Percentiles rank a stretch among this genome's conserved stretches.
Evolutionary conservation across 2,888 invertebrate species (phyloP).

Genomic region (Gari tellinella): DNA sequence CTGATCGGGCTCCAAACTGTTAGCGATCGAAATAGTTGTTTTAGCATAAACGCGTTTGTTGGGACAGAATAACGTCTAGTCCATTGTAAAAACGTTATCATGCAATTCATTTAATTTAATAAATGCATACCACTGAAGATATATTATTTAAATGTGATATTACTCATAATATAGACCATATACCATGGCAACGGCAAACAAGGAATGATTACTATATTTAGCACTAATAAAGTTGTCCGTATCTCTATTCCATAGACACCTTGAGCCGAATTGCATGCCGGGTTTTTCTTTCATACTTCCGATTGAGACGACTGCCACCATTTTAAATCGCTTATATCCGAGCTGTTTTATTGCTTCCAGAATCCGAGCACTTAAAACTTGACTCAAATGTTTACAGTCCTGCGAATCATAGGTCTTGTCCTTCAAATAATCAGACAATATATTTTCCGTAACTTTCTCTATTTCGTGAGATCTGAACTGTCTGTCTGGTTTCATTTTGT

Average conservation of each 20-base stretch:
- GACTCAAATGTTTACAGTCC: conserved; percentile 73
- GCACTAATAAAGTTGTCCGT: conserved; percentile 82
- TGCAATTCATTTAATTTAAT: too few species aligned
- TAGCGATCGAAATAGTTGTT: too few species aligned
- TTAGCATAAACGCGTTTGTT: too few species aligned
- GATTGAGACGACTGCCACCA: conserved; percentile 80
- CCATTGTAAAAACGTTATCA: too few species aligned
- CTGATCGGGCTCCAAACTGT: too few species aligned
- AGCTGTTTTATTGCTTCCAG: conserved; percentile 74
- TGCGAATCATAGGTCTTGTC: conserved; percentile 70
- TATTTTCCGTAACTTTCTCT: conserved; percentile 53
- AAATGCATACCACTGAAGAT: too few species aligned
- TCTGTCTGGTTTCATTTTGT: conserved; percentile 56
- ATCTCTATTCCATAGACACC: conserved; percentile 80
- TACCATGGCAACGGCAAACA: conserved; percentile 81
- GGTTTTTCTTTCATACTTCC: conserved; percentile 77
- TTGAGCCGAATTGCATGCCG: conserved; percentile 80
- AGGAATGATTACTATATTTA: conserved; percentile 77
- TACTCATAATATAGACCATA: conserved; percentile 77
- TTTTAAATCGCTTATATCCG: conserved; percentile 72
- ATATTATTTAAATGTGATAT: background rate
- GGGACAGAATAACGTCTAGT: too few species aligned
- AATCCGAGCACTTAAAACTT: conserved; percentile 72
- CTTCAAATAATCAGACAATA: conserved; percentile 61
- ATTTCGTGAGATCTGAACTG: conserved; percentile 51